Evolutionary conservation across 2,113 vertebrate genomes (phyloP), one percentile per base, ranked within the genome.

Genomic region (Oxygymnocypris stewartii): DNA sequence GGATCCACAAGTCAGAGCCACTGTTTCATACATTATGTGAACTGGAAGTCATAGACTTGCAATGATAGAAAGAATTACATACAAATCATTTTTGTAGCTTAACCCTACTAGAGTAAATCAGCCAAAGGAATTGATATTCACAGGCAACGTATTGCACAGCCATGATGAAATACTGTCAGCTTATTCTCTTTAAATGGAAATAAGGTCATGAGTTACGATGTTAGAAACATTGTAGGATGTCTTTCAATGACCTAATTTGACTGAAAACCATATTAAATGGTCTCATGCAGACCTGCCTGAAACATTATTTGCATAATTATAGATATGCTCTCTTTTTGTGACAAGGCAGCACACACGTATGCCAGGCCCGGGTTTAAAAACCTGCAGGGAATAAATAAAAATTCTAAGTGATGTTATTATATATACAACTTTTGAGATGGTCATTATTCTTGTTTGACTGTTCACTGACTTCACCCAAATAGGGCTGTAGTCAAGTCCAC

Each of bases 181-280:
- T 80, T 40, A 35, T 20, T 18, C 28, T 71, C 18, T 49, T 63
- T 61, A 63, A 49, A 74, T 73, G 28, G 31, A 44, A 83, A 65
- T 31, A 84, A 40, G 23, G 31, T 63, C 59, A 25, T 79, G 81
- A 80, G 25, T 83, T 87, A 78, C 40, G 20, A 49, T 61, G 14
- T 75, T 47, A 44, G 35, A 71, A 57, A 13, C 13, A 9, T 84
- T 59, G 35, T 61, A n/a, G 23, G 20, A 25, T 84, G 51, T 79
- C 63, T 77, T 57, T 44, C 25, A 31, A 23, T 84, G 37, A 83
- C 73, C 25, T 63, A 79, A 63, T 82, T 79, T 35, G 73, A 78
- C 44, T 61, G 37, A 42, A 79, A 67, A 40, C 63, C 80, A 11
- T 78, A 85, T 77, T 77, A 44, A 85, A 82, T 71, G 57, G 57